A percentile compares a stretch with the other conserved stretches of the same genome.
Conservation (phyloP, 2,888 invertebrate genomes). For the Zygaena filipendulae region DNA sequence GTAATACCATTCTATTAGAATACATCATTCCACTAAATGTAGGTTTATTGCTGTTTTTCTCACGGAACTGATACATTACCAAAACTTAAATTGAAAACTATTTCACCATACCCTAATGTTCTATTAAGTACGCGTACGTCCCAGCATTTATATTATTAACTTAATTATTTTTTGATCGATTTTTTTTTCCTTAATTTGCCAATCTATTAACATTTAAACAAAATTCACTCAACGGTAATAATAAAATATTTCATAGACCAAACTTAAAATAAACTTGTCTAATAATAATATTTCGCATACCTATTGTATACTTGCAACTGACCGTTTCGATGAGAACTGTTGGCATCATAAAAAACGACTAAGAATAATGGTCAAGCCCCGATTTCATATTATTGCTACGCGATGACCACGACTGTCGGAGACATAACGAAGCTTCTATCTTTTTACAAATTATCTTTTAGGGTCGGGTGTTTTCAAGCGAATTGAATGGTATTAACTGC, state of each 20-base stretch:
- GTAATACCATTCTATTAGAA: conserved; percentile 63
- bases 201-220: too few species aligned
- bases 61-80: conserved; percentile 66
- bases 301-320: too few species aligned
- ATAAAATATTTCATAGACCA: too few species aligned
- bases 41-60: conserved; percentile 68
- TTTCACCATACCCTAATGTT: too few species aligned
- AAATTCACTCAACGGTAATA: too few species aligned
- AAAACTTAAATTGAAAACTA: conserved; percentile 58
- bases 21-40: conserved; percentile 62
- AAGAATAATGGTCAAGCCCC: conserved; percentile 55
- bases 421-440: conserved; percentile 52
- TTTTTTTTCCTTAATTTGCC: too few species aligned
- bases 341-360: conserved; percentile 48
- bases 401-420: conserved; percentile 41
- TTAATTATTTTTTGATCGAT: too few species aligned
- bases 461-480: conserved; percentile 54
- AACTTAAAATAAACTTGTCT: too few species aligned
- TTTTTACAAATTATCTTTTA: conserved; percentile 59
- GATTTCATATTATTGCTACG: conserved; percentile 44
- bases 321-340: conserved; percentile 23
- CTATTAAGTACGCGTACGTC: not conserved
- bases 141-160: too few species aligned
- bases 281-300: too few species aligned
- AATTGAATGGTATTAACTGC: conserved; percentile 60